Evolutionary conservation across 1,140 invertebrate genomes (phyloP).

Genomic region (Macrotrachela quadricornifera): DNA sequence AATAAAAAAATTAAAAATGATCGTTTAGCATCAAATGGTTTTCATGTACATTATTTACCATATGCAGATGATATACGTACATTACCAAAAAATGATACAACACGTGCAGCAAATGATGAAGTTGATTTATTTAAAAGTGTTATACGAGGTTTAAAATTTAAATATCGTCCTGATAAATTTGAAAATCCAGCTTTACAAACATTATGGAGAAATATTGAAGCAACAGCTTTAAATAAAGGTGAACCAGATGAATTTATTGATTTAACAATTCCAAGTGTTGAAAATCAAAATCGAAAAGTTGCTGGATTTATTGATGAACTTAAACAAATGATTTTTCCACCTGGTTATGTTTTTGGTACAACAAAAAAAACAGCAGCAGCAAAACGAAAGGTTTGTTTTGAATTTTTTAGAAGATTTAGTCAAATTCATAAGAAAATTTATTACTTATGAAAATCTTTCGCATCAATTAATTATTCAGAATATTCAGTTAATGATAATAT

Average conservation of each 20-base stretch:
- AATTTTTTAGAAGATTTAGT: no score
- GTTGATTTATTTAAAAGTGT: constrained; percentile 32
- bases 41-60: constrained; percentile 34
- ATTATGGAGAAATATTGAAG: constrained; percentile 34
- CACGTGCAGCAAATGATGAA: constrained; percentile 9
- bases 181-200: constrained; percentile 33
- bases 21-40: constrained; percentile 31
- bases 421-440: no score
- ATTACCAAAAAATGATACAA: constrained; percentile 5
- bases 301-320: constrained; percentile 24
- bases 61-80: constrained; percentile 32
- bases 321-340: no score
- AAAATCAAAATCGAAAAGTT: constrained; percentile 26
- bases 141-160: constrained; percentile 33
- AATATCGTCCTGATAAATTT: constrained; percentile 30
- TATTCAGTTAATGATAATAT: no score
- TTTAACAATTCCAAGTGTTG: constrained; percentile 29
- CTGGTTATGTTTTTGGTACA: no score
- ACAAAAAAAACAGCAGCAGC: no score
- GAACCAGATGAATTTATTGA: constrained; percentile 30
- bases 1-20: constrained; percentile 13
- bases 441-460: no score
- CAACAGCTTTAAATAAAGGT: constrained; percentile 32
- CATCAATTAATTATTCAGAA: no score
- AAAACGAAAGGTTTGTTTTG: no score